Base-by-base conservation (phyloP, 2,888 invertebrate genomes). In the Thera britannica region DNA sequence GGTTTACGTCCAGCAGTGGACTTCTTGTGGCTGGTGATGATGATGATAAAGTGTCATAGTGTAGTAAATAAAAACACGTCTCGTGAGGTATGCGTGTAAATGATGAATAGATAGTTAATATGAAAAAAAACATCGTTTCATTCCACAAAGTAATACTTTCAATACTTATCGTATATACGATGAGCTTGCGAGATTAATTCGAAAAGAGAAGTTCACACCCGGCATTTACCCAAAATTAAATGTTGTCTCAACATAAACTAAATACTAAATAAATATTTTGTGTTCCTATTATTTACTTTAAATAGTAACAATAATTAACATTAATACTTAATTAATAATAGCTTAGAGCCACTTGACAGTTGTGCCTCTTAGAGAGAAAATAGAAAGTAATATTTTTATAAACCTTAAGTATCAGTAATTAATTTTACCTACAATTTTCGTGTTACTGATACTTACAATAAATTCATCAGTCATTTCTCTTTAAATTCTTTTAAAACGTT, bases 291-390 rank as follows among this genome's bases (percentile, higher is more conserved):
- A 44, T 55, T 62, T 55, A 55, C 23, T 38, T 56, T 7, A 41
- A 49, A 51, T 67, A 64, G 12, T 56, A 61, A 61, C 52, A 41
- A 23, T 23, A 23, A 52, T 52, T 59, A 52, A 70, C 69, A 70
- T 9, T 59, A 67, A 70, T 63, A 23, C 23, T 23, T 23, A 56
- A 60, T 38, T 55, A 51, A 52, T 65, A 44, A 57, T 67, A 74
- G 75, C 75, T 77, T 75, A 72, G 69, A 77, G 75, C 77, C 68
- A 66, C 38, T 51, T 49, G 65, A 68, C 64, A 68, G 55, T 58
- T 71, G 70, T 72, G 66, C 71, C 74, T 77, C 75, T 75, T 76
- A 67, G 49, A 76, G 76, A 76, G 75, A 74, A 72, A 67, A 57
- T 59, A 62, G 34, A 35, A 23, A 23, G 23, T 66, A 34, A 52